Base-by-base conservation (phyloP, 2,797 vertebrate species). In the Malacoctenus gilli region DNA sequence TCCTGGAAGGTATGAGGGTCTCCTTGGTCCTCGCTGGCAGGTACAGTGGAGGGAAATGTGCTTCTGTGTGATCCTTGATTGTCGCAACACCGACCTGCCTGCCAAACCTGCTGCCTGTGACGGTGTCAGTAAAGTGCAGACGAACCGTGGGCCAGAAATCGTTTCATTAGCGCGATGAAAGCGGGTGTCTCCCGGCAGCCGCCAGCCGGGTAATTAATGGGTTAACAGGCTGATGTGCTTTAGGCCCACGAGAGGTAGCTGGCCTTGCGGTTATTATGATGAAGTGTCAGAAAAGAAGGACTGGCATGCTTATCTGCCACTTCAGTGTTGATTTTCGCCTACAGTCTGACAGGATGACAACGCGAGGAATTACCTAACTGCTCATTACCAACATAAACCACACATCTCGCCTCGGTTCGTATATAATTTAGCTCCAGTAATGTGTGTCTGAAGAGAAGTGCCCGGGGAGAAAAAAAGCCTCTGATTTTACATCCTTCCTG, bases 61-160 rank as follows among this genome's bases (percentile, higher is more conserved):
- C 82, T 87, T 86, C 32, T 84, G 64, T 79, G 65, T 80, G 4
- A 60, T 77, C 62, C 61, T 83, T 91, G 87, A 90, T 90, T 90
- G 87, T 90, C 89, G 21, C n/a, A 85, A 87, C 77, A 85, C 71
- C 55, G 64, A 68, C 70, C 59, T 34, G 9, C 56, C 51, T 52
- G 35, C 52, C 25, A 2, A n/a, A n/a, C n/a, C 54, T 36, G 36
- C 36, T 14, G 43, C 39, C 36, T 2, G 44, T 60, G 81, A 58
- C 38, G 38, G 70, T 69, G 69, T 71, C 54, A 65, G 59, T 77
- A 77, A 84, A 81, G 63, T 83, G 80, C 78, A 79, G 70, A 69
- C 79, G 47, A 62, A 81, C 66, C 48, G 70, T 61, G 65, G 41
- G 30, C 50, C 6, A n/a, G 32, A 20, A 40, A 53, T 50, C 42